These are phyloP conservation scores for Harpegnathos saltator DNA, from an alignment of 1,140 invertebrate genomes.

Conservation along the genomic window DNA sequence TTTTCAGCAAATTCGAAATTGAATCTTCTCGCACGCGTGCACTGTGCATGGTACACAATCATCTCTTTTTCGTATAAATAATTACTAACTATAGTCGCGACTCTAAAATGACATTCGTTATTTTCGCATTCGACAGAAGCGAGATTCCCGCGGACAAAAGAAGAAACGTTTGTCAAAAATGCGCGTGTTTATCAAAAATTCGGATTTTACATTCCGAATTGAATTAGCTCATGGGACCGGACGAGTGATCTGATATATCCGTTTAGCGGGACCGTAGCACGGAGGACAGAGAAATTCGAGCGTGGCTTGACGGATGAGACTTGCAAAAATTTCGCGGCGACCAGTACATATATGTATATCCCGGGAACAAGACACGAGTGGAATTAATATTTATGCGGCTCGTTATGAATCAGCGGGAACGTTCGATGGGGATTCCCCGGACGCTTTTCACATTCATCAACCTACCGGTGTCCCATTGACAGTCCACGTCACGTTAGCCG, in stretches of 20 bases:
- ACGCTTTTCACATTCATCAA: conserved; percentile 68
- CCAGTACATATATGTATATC: background rate
- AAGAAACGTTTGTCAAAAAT: no score
- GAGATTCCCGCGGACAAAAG: no score
- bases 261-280: background rate
- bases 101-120: no score
- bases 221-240: no score
- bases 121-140: no score
- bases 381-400: conserved; percentile 45
- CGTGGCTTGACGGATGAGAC: background rate
- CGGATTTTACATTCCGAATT: background rate
- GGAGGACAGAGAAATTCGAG: background rate
- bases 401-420: conserved; percentile 24
- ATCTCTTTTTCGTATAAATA: no score
- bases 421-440: background rate
- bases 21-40: no score
- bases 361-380: conserved; percentile 3
- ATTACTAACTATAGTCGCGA: no score
- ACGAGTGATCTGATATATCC: background rate
- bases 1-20: no score
- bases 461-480: conserved; percentile 92
- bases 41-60: no score
- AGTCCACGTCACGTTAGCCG: conserved; percentile 93
- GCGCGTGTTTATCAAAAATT: background rate
- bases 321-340: background rate